Evolutionary conservation across 2,113 vertebrate species (phyloP).

Genomic region (Burhinus bistriatus): DNA sequence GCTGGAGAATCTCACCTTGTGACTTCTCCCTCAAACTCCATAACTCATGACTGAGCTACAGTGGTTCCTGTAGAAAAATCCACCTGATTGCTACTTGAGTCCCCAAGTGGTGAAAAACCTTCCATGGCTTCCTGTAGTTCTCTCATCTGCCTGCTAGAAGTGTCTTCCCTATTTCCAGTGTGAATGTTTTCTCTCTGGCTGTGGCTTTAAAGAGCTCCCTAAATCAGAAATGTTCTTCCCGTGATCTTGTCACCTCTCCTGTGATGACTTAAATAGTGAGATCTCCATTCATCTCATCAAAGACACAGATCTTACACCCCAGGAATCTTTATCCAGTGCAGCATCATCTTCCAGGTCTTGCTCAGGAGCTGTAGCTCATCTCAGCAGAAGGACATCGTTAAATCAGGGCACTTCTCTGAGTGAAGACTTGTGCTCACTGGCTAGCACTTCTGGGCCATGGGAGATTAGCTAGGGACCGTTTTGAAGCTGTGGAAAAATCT

Average conservation of each 20-base stretch:
- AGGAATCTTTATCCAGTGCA: neutral
- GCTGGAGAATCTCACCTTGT: neutral
- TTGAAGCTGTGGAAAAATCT: neutral
- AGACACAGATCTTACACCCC: neutral
- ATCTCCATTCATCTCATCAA: neutral
- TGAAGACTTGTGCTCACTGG: neutral
- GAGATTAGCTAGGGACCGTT: neutral
- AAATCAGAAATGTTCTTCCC: neutral
- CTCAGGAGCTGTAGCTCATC: neutral
- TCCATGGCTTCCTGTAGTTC: neutral
- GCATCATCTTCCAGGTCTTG: neutral
- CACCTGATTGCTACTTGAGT: neutral
- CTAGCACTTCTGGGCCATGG: neutral
- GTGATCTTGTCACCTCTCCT: neutral
- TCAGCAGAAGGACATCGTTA: neutral
- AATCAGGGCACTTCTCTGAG: neutral
- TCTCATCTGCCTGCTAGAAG: neutral
- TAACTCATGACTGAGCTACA: neutral
- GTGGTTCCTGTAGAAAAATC: neutral
- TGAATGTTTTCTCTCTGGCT: neutral
- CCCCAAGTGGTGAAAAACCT: neutral
- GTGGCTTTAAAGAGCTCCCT: neutral
- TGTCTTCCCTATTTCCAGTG: neutral
- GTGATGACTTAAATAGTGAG: neutral
- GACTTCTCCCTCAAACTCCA: neutral